Percentiles rank a stretch among this genome's conserved stretches.
Conservation (phyloP, 2,113 vertebrate genomes). For the Dromiciops gliroides region DNA sequence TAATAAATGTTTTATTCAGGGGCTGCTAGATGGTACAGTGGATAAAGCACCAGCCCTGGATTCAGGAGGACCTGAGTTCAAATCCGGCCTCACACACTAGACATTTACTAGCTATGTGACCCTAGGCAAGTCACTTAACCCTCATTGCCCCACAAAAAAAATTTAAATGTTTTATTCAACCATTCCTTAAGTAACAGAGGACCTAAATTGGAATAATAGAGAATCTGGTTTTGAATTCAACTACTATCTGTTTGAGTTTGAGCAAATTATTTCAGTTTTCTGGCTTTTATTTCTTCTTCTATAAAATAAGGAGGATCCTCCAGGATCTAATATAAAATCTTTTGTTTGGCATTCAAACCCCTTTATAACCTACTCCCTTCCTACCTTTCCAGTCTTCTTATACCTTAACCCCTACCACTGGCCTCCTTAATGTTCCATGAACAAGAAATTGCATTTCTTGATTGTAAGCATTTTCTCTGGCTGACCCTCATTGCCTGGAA, state of each 20-base stretch:
- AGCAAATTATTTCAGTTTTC: neutral
- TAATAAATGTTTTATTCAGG: neutral
- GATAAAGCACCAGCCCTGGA: no score
- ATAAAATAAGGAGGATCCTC: constrained; percentile 6
- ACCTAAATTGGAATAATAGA: neutral
- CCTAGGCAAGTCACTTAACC: no score
- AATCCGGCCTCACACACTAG: no score
- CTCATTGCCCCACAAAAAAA: no score
- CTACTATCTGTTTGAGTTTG: neutral
- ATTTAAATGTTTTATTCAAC: no score
- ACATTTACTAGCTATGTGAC: no score
- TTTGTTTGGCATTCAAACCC: neutral
- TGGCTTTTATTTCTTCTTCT: neutral
- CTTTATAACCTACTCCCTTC: neutral
- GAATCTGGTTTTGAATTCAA: neutral
- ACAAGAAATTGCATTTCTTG: neutral
- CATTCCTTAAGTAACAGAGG: neutral
- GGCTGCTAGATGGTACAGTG: no score
- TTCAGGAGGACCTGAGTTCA: no score
- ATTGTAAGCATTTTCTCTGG: neutral
- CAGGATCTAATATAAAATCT: neutral
- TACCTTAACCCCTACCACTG: neutral
- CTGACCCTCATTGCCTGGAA: neutral
- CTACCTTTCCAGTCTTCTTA: neutral
- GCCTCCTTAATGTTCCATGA: neutral